Conservation (phyloP, 2,888 invertebrate species). For the Heliconius hortense region DNA sequence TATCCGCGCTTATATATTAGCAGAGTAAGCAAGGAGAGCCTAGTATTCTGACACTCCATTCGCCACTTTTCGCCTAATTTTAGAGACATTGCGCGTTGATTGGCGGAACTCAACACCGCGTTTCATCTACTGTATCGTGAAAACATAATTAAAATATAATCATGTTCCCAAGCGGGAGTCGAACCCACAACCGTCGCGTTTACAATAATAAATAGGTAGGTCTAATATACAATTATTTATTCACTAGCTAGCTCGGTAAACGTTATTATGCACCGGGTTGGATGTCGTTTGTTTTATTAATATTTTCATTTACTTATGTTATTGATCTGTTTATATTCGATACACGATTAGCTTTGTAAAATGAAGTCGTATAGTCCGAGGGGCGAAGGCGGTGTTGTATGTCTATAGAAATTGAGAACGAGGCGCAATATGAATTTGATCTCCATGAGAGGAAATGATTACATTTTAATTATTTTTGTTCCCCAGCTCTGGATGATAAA, state of each 20-base stretch:
- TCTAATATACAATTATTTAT: neutral
- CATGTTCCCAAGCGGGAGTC: neutral
- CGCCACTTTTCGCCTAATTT: too few relatives aligned
- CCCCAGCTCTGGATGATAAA: too few relatives aligned
- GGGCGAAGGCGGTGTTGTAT: neutral
- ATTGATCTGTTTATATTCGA: slow-evolving; percentile 40
- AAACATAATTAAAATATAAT: neutral
- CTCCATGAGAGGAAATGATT: too few relatives aligned
- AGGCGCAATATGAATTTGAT: neutral
- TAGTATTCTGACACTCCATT: too few relatives aligned
- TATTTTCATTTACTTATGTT: slow-evolving; percentile 43
- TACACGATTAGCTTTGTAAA: slow-evolving; percentile 37
- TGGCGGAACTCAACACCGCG: too few relatives aligned
- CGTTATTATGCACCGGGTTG: slow-evolving; percentile 29
- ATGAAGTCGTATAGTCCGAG: slow-evolving; percentile 33
- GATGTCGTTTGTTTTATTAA: slow-evolving; percentile 44
- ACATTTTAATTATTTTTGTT: too few relatives aligned
- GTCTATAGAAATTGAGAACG: neutral
- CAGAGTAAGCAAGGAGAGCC: too few relatives aligned
- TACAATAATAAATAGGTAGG: neutral
- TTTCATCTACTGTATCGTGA: too few relatives aligned
- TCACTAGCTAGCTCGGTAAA: neutral
- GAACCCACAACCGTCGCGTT: neutral
- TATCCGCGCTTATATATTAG: too few relatives aligned
- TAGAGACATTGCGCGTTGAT: too few relatives aligned